A percentile compares a stretch with the other conserved stretches of the same genome.
phyloP scores from a whole-genome alignment of 2,888 invertebrate species.

The Parnassius glacialis region DNA sequence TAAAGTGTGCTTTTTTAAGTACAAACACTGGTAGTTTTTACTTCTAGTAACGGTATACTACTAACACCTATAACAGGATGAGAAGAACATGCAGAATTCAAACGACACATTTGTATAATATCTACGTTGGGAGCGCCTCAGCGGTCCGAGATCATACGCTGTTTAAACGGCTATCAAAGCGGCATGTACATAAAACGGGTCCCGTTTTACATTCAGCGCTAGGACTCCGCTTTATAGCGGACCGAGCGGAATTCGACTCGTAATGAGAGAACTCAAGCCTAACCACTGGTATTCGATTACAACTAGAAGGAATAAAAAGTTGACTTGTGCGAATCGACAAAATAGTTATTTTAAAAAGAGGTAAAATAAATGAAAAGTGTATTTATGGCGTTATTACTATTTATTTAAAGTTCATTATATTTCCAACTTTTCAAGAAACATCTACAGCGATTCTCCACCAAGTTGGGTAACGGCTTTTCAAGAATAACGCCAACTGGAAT shows the following conservation, averaged over 20 bases:
- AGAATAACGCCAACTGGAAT: too few species aligned
- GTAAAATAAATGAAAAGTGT: too few species aligned
- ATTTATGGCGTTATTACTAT: too few species aligned
- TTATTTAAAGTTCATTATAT: too few species aligned
- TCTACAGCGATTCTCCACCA: too few species aligned
- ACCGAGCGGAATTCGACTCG: conserved; percentile 58
- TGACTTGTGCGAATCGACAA: too few species aligned
- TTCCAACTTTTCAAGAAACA: too few species aligned
- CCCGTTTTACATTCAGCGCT: conserved; percentile 65
- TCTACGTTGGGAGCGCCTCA: background rate
- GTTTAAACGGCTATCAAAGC: conserved; percentile 60
- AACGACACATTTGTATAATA: conserved; percentile 1
- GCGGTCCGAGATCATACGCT: conserved; percentile 9
- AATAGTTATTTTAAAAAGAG: too few species aligned
- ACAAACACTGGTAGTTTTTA: too few species aligned
- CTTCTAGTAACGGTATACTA: too few species aligned
- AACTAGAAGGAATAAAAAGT: conserved; percentile 26
- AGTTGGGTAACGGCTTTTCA: too few species aligned
- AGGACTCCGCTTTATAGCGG: conserved; percentile 60
- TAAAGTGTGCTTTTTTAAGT: too few species aligned
- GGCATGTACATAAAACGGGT: conserved; percentile 62
- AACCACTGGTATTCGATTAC: conserved; percentile 35
- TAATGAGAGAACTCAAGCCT: conserved; percentile 61
- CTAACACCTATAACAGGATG: background rate
- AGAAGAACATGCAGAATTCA: background rate